These are phyloP conservation scores for Astyanax mexicanus DNA, from an alignment of 2,797 vertebrate species.

Conservation along the genomic window DNA sequence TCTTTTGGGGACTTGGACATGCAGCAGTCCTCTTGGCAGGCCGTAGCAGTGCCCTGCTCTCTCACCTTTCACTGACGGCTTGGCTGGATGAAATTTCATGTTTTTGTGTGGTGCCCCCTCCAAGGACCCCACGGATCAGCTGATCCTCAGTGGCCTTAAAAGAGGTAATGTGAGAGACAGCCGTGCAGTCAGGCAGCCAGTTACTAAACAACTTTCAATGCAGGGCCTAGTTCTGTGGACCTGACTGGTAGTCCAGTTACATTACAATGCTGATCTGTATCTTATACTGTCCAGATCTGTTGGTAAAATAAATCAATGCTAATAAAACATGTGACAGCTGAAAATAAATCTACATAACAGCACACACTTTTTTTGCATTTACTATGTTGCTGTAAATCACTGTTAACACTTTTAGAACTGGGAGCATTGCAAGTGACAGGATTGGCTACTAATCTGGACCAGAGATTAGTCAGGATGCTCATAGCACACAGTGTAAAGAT, in stretches of 20 bases:
- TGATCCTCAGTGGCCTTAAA: constrained; percentile 11
- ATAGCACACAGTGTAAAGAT: background rate
- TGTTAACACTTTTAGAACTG: too few relatives aligned
- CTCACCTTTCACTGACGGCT: constrained; percentile 45
- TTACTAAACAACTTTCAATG: background rate
- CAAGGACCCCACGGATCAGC: background rate
- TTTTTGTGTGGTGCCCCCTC: constrained; percentile 27
- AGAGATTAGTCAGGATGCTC: background rate
- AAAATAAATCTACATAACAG: too few relatives aligned
- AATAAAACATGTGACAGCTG: too few relatives aligned
- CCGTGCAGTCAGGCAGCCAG: background rate
- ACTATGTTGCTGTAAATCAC: too few relatives aligned
- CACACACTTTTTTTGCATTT: too few relatives aligned
- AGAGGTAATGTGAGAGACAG: constrained; percentile 5
- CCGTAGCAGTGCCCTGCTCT: constrained; percentile 17
- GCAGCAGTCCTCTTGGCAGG: background rate
- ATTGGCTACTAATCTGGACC: background rate
- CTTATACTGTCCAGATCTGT: background rate
- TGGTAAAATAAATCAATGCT: too few relatives aligned
- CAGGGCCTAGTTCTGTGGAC: background rate
- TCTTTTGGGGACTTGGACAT: constrained; percentile 4
- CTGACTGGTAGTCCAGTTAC: background rate
- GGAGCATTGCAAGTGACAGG: too few relatives aligned
- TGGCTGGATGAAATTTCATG: constrained; percentile 42
- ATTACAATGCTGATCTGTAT: background rate